Conservation (phyloP, 2,797 vertebrate species). For the Chelidonichthys spinosus region DNA sequence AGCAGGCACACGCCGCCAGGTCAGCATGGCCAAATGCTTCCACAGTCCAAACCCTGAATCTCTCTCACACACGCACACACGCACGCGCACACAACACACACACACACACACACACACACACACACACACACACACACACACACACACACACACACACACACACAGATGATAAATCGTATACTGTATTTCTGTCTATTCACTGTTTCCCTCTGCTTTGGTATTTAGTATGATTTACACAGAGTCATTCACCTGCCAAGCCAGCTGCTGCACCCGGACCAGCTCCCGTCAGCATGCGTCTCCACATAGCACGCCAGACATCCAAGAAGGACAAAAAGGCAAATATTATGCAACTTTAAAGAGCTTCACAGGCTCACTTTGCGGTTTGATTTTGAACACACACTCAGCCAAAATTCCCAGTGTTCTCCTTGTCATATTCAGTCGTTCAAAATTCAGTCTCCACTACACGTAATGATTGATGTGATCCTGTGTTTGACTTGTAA, state of each 20-base stretch:
- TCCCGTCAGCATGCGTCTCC: slow-evolving; percentile 47
- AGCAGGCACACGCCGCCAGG: slow-evolving; percentile 60
- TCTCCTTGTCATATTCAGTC: slow-evolving; percentile 18
- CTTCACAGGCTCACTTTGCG: slow-evolving; percentile 14
- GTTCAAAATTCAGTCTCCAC: slow-evolving; percentile 31
- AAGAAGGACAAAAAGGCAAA: slow-evolving; percentile 39
- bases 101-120: background rate
- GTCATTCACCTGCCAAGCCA: slow-evolving; percentile 59
- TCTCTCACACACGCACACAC: slow-evolving; percentile 4
- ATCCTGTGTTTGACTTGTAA: slow-evolving; percentile 48
- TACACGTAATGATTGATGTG: slow-evolving; percentile 30
- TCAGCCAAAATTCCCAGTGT: background rate
- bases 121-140: background rate
- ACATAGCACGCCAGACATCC: slow-evolving; percentile 35
- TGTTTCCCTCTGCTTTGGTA: slow-evolving; percentile 23
- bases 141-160: slow-evolving; percentile 10
- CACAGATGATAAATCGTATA: background rate
- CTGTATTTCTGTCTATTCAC: slow-evolving; percentile 9
- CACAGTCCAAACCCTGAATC: slow-evolving; percentile 46
- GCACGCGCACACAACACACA: background rate
- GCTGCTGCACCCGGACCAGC: slow-evolving; percentile 43
- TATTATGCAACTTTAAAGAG: slow-evolving; percentile 48
- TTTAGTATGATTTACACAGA: slow-evolving; percentile 34
- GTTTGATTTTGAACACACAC: background rate
- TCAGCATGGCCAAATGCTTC: slow-evolving; percentile 65